Conservation (phyloP, 2,113 vertebrate genomes). For the Oncorhynchus masou region DNA sequence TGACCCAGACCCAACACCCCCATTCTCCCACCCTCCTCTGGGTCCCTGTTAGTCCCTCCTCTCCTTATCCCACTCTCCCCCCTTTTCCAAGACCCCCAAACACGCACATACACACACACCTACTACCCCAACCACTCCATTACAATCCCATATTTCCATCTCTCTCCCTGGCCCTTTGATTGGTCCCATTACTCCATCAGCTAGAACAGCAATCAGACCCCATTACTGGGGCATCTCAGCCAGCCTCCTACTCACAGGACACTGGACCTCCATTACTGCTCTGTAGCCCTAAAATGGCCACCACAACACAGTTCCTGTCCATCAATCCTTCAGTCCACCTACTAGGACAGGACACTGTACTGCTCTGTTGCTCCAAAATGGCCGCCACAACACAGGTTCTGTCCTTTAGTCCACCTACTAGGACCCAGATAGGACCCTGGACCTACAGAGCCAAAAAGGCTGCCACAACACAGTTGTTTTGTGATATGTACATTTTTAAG, state of each 20-base stretch:
- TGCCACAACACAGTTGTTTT: background rate
- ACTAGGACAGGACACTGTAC: too few relatives aligned
- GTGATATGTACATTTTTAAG: too few relatives aligned
- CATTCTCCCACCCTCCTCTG: background rate
- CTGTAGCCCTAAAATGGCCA: too few relatives aligned
- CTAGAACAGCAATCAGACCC: slow-evolving; percentile 12
- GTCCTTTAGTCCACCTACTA: background rate
- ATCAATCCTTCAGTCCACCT: background rate
- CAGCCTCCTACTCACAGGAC: background rate
- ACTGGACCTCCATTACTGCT: background rate
- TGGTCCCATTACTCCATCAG: background rate
- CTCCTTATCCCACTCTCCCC: background rate
- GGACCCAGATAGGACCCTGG: background rate
- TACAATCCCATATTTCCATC: background rate
- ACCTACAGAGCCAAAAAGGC: background rate
- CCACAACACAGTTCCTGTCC: slow-evolving; percentile 2
- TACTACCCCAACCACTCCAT: slow-evolving; percentile 9
- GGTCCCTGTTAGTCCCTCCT: background rate
- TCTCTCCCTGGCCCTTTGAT: background rate
- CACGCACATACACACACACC: background rate
- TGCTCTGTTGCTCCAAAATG: too few relatives aligned
- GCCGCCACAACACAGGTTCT: too few relatives aligned
- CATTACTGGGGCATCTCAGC: background rate
- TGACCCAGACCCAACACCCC: background rate
- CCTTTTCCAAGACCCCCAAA: background rate